Conservation (phyloP, 2,888 invertebrate genomes). For the Macaria notata region DNA sequence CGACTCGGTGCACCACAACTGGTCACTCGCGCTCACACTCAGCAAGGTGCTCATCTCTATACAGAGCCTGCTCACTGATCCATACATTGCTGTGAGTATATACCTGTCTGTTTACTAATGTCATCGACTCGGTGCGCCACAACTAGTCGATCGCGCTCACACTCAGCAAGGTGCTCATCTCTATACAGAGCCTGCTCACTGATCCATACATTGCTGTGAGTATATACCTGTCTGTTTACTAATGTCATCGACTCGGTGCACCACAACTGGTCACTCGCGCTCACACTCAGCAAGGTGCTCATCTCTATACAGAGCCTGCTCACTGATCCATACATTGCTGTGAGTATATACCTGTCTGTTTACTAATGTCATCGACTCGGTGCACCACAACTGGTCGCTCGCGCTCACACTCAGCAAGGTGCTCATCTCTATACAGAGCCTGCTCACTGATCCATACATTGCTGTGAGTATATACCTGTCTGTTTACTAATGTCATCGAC, state of each 20-base stretch:
- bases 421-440: slow-evolving; percentile 92
- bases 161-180: slow-evolving; percentile 93
- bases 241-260: slow-evolving; percentile 92
- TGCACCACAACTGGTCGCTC: slow-evolving; percentile 98
- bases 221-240: slow-evolving; percentile 27
- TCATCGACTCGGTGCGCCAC: slow-evolving; percentile 96
- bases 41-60: slow-evolving; percentile 94
- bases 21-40: slow-evolving; percentile 96
- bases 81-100: slow-evolving; percentile 88
- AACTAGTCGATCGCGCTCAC: slow-evolving; percentile 98
- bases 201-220: slow-evolving; percentile 93
- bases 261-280: slow-evolving; percentile 97
- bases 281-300: slow-evolving; percentile 94
- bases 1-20: slow-evolving; percentile 97
- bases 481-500: slow-evolving; percentile 82
- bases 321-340: slow-evolving; percentile 94
- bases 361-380: slow-evolving; percentile 88
- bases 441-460: slow-evolving; percentile 94
- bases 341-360: slow-evolving; percentile 55
- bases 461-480: slow-evolving; percentile 79
- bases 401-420: slow-evolving; percentile 95
- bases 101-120: no score
- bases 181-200: slow-evolving; percentile 93
- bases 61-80: slow-evolving; percentile 94
- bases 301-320: slow-evolving; percentile 93